phyloP scores from a whole-genome alignment of 2,113 vertebrate species.

The Zootoca vivipara region DNA sequence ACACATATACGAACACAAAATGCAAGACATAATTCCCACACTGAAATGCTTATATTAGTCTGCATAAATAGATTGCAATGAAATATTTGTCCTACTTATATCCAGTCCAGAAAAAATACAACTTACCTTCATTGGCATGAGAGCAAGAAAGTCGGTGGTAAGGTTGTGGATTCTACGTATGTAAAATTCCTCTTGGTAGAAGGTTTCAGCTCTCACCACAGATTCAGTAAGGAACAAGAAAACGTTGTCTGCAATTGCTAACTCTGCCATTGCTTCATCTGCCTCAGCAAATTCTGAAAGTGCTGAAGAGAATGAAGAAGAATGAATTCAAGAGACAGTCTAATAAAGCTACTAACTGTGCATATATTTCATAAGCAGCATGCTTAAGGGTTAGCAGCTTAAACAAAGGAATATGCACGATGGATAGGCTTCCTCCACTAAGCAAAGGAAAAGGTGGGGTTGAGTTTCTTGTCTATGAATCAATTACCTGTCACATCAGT shows the following conservation, averaged over 20 bases:
- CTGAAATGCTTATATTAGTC: not conserved
- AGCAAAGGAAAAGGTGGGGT: not conserved
- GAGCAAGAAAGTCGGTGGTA: conserved; percentile 93
- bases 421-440: not conserved
- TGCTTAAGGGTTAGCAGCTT: not conserved
- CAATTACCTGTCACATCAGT: conserved; percentile 90
- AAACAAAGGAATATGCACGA: not conserved
- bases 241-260: conserved; percentile 88
- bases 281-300: conserved; percentile 96
- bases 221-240: conserved; percentile 95
- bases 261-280: conserved; percentile 91
- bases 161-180: conserved; percentile 92
- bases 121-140: conserved; percentile 98
- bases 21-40: not conserved
- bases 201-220: conserved; percentile 87
- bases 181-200: conserved; percentile 94
- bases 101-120: not conserved
- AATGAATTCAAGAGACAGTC: not conserved
- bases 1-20: not conserved
- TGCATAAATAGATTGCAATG: not conserved
- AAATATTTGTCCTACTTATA: not conserved
- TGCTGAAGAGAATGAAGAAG: conserved; percentile 68
- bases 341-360: not conserved
- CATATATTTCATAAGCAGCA: not conserved
- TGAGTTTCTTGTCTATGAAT: not conserved